A percentile compares a stretch with the other conserved stretches of the same genome.
Conservation (phyloP, 2,113 vertebrate species). For the Prionailurus bengalensis region DNA sequence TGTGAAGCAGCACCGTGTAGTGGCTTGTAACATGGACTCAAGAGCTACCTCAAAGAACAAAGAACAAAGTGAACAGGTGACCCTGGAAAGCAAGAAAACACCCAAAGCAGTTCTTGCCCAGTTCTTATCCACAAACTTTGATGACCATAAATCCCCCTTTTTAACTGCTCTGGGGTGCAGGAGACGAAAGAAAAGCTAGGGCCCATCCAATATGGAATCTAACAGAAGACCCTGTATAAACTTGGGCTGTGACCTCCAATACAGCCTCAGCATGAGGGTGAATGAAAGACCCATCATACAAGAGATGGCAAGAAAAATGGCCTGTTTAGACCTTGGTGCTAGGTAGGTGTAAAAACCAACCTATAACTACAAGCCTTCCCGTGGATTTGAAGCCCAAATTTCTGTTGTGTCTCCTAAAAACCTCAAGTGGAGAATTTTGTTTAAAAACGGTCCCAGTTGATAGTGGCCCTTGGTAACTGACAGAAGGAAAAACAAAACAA, state of each 20-base stretch:
- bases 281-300: neutral
- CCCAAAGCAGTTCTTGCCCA: neutral
- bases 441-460: neutral
- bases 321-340: neutral
- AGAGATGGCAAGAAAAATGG: neutral
- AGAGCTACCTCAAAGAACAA: neutral
- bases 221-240: neutral
- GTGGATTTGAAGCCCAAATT: neutral
- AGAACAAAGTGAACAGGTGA: neutral
- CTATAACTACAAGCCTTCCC: neutral
- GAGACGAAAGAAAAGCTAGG: neutral
- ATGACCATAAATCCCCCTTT: neutral
- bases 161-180: neutral
- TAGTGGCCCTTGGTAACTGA: neutral
- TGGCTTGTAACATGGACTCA: neutral
- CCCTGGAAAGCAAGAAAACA: neutral
- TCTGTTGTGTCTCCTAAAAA: neutral
- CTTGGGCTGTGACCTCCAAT: neutral
- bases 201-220: neutral
- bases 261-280: neutral
- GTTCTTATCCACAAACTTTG: neutral
- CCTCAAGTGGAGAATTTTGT: neutral
- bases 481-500: constrained; percentile 39
- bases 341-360: neutral
- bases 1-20: neutral